A percentile compares a stretch with the other conserved stretches of the same genome.
These are phyloP conservation scores for Netelia fuscicornis DNA, from an alignment of 2,888 invertebrate genomes.

Conservation along the genomic window DNA sequence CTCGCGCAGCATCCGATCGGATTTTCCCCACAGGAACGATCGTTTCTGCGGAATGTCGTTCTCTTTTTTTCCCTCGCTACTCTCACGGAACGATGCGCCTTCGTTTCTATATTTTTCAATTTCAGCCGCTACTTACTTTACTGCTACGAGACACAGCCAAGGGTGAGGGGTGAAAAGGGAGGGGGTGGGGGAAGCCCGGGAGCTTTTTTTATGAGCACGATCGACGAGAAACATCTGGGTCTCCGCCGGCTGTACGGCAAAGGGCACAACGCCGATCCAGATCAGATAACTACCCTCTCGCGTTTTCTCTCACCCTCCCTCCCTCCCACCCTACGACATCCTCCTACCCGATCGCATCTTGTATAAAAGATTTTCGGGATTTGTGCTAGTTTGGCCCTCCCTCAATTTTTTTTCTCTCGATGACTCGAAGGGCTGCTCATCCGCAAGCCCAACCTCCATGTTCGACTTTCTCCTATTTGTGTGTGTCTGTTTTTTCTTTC, in stretches of 20 bases:
- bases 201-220: conserved; percentile 77
- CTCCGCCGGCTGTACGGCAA: conserved; percentile 60
- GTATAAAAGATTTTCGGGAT: conserved; percentile 64
- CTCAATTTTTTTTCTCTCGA: not conserved
- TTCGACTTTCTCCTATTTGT: not conserved
- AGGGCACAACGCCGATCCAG: conserved; percentile 12
- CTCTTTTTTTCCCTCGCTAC: not conserved
- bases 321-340: not conserved
- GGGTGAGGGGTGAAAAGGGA: not conserved
- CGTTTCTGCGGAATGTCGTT: conserved; percentile 11
- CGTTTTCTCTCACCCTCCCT: not conserved
- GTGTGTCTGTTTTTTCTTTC: not conserved
- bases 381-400: conserved; percentile 39
- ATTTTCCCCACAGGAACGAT: conserved; percentile 55
- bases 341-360: conserved; percentile 45
- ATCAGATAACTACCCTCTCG: conserved; percentile 38
- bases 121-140: conserved; percentile 73
- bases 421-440: not conserved
- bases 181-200: conserved; percentile 49
- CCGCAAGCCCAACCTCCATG: no score
- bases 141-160: conserved; percentile 59
- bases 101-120: conserved; percentile 76
- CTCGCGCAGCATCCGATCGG: conserved; percentile 27
- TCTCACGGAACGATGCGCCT: conserved; percentile 41
- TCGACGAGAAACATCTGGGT: conserved; percentile 78